Conservation (phyloP, 2,113 vertebrate species). For the Neolamprologus kungweensis region DNA sequence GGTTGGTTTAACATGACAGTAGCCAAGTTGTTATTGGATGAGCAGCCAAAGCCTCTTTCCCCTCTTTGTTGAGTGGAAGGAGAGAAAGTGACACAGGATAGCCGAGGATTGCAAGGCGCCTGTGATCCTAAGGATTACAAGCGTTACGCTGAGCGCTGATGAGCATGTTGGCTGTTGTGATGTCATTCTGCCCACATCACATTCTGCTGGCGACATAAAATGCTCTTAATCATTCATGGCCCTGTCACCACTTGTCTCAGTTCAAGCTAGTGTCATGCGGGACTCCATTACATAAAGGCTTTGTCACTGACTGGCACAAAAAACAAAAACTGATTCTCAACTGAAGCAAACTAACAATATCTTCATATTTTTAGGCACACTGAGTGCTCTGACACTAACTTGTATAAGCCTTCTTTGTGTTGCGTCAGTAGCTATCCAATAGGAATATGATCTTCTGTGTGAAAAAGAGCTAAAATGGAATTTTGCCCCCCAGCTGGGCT, state of each 20-base stretch:
- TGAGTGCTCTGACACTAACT: neutral
- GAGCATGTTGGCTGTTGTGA: constrained; percentile 23
- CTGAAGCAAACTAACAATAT: neutral
- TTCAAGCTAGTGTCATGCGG: constrained; percentile 36
- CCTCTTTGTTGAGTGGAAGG: neutral
- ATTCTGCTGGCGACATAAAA: constrained; percentile 20
- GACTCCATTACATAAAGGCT: constrained; percentile 47
- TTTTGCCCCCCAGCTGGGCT: neutral
- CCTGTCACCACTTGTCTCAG: constrained; percentile 42
- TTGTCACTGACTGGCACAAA: constrained; percentile 1
- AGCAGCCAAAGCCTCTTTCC: neutral
- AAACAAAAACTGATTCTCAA: neutral
- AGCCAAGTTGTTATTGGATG: neutral
- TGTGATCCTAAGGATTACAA: constrained; percentile 35
- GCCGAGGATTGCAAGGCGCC: neutral
- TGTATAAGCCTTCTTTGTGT: neutral
- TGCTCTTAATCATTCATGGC: constrained; percentile 59
- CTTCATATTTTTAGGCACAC: neutral
- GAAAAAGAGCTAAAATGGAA: neutral
- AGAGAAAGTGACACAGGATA: constrained; percentile 5
- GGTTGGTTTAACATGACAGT: neutral
- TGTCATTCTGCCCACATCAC: constrained; percentile 23
- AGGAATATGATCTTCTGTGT: neutral
- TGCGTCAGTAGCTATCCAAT: no score
- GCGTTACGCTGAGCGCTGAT: neutral